These are phyloP conservation scores for Tetragnatha montana DNA, from an alignment of 2,888 invertebrate genomes.

Conservation along the genomic window DNA sequence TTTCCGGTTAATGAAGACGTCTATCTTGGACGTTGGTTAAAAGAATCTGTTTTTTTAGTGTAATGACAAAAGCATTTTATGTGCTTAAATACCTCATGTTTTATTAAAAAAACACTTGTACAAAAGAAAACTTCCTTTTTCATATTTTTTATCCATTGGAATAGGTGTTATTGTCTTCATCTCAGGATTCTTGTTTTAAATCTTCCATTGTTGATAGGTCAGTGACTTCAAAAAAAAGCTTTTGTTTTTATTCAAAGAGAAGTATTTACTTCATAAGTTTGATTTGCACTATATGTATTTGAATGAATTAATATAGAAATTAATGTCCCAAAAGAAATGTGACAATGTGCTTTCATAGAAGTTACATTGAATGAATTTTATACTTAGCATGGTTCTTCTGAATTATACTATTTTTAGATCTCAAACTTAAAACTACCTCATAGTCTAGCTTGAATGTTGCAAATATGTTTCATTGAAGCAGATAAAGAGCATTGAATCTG, in stretches of 20 bases:
- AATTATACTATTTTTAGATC: not conserved
- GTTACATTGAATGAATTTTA: not conserved
- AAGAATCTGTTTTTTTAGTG: not conserved
- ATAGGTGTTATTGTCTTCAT: not conserved
- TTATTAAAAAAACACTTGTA: not conserved
- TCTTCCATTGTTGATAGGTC: slow-evolving; percentile 20
- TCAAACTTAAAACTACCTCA: not conserved
- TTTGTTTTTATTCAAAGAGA: not conserved
- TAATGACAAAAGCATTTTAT: not conserved
- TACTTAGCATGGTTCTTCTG: not conserved
- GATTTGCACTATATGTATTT: not conserved
- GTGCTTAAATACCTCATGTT: not conserved
- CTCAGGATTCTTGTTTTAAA: slow-evolving; percentile 41
- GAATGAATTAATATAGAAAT: not conserved
- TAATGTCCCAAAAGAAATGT: not conserved
- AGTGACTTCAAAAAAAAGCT: not conserved
- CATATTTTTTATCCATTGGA: not conserved
- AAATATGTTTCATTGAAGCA: not conserved
- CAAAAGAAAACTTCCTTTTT: not conserved
- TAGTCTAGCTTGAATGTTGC: not conserved
- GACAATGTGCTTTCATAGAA: not conserved
- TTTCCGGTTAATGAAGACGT: not conserved
- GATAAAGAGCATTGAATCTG: no score
- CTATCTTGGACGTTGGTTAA: not conserved
- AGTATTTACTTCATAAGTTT: not conserved